Conservation (phyloP, 1,140 invertebrate species). For the Pararge aegeria region DNA sequence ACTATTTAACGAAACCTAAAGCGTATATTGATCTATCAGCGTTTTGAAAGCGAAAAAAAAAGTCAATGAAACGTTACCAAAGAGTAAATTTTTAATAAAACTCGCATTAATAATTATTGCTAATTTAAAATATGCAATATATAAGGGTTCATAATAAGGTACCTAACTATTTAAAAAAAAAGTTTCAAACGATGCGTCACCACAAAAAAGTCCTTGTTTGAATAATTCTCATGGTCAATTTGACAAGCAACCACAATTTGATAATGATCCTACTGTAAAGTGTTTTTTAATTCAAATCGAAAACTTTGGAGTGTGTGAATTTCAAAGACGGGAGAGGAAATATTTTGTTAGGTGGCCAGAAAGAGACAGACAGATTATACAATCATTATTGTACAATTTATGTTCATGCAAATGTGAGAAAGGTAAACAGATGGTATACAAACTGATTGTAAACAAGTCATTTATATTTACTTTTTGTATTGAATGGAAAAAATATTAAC, state of each 20-base stretch:
- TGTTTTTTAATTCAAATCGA: slow-evolving; percentile 59
- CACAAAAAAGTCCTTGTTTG: slow-evolving; percentile 37
- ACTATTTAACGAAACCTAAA: too few species aligned
- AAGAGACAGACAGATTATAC: background rate
- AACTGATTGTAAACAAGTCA: background rate
- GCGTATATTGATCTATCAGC: too few species aligned
- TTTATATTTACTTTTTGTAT: background rate
- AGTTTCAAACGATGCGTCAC: slow-evolving; percentile 2
- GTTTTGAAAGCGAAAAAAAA: too few species aligned
- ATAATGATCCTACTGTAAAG: slow-evolving; percentile 41
- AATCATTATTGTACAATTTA: background rate
- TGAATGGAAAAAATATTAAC: background rate
- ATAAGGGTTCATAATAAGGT: too few species aligned
- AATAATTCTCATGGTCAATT: slow-evolving; percentile 70
- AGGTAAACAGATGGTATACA: background rate
- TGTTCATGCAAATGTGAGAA: slow-evolving; percentile 1
- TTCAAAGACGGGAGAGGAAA: background rate
- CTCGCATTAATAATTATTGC: too few species aligned
- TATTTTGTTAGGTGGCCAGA: background rate
- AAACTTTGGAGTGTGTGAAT: slow-evolving; percentile 8
- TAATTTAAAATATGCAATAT: too few species aligned
- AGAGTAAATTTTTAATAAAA: too few species aligned
- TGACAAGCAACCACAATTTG: slow-evolving; percentile 50
- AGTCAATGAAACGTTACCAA: too few species aligned
- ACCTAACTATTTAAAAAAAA: background rate